Percentiles rank a stretch among this genome's conserved stretches.
Conservation (phyloP, 53 echinoderm and acorn worm genomes). For the Stichopus horrens region DNA sequence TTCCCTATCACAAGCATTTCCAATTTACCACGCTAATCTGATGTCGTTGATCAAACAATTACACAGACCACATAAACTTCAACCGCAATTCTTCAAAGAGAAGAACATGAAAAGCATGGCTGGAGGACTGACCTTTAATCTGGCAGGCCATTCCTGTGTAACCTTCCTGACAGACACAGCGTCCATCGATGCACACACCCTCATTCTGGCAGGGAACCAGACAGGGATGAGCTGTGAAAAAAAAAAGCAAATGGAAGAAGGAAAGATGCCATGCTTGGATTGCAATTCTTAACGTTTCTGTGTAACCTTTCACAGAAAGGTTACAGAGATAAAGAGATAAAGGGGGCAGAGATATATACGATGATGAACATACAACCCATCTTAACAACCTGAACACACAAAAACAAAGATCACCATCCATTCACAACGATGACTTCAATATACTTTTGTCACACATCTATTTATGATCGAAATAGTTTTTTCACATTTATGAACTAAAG, state of each 20-base stretch:
- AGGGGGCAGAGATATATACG: too few relatives aligned
- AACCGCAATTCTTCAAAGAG: too few relatives aligned
- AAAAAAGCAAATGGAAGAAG: neutral
- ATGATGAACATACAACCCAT: too few relatives aligned
- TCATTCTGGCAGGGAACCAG: constrained; percentile 72
- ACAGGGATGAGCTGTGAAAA: constrained; percentile 51
- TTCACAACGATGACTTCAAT: neutral
- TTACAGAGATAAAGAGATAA: too few relatives aligned
- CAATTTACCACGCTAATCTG: too few relatives aligned
- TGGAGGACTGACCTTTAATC: constrained; percentile 61
- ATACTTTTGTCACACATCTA: too few relatives aligned
- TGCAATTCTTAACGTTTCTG: neutral
- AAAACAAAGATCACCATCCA: neutral
- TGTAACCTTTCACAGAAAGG: neutral
- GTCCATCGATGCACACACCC: constrained; percentile 70
- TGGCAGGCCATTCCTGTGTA: constrained; percentile 79
- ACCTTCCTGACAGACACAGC: constrained; percentile 69
- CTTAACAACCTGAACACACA: too few relatives aligned
- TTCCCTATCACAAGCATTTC: neutral
- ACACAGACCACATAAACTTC: too few relatives aligned
- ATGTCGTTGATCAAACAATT: too few relatives aligned
- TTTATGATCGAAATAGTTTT: neutral
- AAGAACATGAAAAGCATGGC: neutral
- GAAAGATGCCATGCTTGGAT: neutral
- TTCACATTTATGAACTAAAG: neutral